These are phyloP conservation scores for Bufo bufo DNA, from an alignment of 2,113 vertebrate species.

Conservation along the genomic window DNA sequence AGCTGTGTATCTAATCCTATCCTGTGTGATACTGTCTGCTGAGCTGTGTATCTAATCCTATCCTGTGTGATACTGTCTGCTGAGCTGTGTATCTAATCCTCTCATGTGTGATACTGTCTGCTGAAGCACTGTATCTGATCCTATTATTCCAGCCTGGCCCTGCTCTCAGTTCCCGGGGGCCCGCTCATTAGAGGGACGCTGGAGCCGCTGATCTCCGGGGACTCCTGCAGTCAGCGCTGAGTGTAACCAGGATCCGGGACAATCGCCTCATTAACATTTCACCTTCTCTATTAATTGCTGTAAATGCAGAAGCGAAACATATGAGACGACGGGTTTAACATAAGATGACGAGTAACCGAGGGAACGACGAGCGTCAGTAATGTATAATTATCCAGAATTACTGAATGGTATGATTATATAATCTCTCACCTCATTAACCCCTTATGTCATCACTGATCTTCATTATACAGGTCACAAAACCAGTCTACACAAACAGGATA, in stretches of 20 bases:
- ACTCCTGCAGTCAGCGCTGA: not conserved
- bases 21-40: too few relatives aligned
- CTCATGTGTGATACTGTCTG: not conserved
- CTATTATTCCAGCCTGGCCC: not conserved
- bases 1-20: too few relatives aligned
- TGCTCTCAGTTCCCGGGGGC: not conserved
- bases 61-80: not conserved
- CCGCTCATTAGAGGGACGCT: not conserved
- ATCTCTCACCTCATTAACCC: not conserved
- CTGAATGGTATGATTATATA: not conserved
- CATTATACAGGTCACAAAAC: not conserved
- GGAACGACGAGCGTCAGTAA: not conserved
- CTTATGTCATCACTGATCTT: not conserved
- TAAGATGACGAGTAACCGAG: not conserved
- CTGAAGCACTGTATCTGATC: not conserved
- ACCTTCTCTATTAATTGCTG: conserved; percentile 7
- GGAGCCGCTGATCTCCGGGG: not conserved
- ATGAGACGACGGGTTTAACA: not conserved
- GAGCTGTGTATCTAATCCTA: not conserved
- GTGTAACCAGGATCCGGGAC: not conserved
- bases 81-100: not conserved
- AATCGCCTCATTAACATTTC: not conserved
- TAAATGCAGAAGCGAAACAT: not conserved
- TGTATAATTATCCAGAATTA: not conserved
- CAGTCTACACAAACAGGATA: not conserved